Evolutionary conservation across 2,113 vertebrate species (phyloP).

Genomic region (Rhinolophus sinicus): DNA sequence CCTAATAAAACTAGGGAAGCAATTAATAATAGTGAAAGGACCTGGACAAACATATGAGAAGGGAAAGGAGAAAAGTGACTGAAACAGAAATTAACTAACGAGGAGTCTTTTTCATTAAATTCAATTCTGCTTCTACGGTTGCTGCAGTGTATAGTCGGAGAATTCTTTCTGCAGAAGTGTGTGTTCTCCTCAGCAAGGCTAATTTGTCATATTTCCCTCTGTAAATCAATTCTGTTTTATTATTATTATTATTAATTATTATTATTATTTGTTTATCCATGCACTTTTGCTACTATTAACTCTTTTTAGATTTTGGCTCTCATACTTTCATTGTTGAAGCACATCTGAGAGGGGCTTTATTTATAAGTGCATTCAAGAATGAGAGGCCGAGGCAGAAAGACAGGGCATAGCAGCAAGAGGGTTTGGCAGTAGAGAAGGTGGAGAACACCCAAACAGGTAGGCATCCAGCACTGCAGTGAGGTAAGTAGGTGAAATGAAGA

Average conservation of each 20-base stretch:
- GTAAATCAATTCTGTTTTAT: neutral
- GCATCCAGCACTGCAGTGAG: rapidly evolving
- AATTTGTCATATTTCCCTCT: neutral
- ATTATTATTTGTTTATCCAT: neutral
- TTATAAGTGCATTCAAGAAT: neutral
- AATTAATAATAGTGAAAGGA: neutral
- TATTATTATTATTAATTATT: neutral
- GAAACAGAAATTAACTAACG: neutral
- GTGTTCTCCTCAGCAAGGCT: neutral
- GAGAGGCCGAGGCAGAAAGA: neutral
- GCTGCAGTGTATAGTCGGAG: neutral
- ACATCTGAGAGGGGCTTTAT: neutral
- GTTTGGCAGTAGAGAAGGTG: neutral
- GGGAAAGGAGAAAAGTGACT: neutral
- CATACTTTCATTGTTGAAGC: neutral
- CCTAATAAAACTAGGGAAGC: neutral
- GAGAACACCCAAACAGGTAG: rapidly evolving
- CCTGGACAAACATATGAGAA: neutral
- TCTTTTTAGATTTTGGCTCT: neutral
- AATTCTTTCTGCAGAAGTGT: neutral
- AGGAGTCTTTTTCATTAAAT: neutral
- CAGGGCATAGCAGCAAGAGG: too few species aligned
- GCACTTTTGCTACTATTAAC: neutral
- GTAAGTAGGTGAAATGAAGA: neutral
- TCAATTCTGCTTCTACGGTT: neutral